Evolutionary conservation across 2,888 invertebrate genomes (phyloP), one percentile per base, ranked within the genome.

Genomic region (Icerya purchasi): DNA sequence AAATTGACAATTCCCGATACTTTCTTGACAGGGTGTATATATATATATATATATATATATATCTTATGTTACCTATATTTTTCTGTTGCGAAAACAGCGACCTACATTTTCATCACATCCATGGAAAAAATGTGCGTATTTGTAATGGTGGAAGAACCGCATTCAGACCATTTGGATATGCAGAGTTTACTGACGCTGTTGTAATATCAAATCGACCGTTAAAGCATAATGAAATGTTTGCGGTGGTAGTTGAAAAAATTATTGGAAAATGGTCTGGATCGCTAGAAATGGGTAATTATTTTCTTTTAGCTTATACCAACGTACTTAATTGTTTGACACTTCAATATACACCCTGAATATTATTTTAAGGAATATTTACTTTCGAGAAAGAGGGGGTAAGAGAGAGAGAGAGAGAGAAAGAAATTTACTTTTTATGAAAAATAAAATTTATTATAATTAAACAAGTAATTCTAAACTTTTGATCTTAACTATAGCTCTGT

Each of bases 161-260:
- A 0, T 80, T 84, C 53, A 79, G 93, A 50, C 87, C 89, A 18
- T 82, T 89, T 64, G 87, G 91, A 3, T 78, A 86, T 64, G 88
- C 87, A 0, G 93, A 93, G 75, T 94, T 93, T 72, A 93, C 92
- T 70, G 90, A 92, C 70, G 91, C 92, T 0, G 90, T 94, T 63
- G 84, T 93, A 1, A 86, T 93, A 70, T 90, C 89, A 61, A 90
- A 85, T 70, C 77, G 93, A 58, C 86, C 91, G 0, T 73, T 94
- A 55, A 77, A 86, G 21, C 88, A 91, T 68, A 86, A 88, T 54
- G 93, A 94, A 71, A 78, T 94, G 72, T 94, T 94, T 70, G 91
- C 94, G 72, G 82, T 94, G 22, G 77, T 83, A 55, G 81, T 94
- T 55, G 92, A 93, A 69, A 84, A 83, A 67, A 86, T 91, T 80